Percentiles rank a stretch among this genome's conserved stretches.
Evolutionary conservation across 2,113 vertebrate species (phyloP).

Genomic region (Alexandromys fortis): DNA sequence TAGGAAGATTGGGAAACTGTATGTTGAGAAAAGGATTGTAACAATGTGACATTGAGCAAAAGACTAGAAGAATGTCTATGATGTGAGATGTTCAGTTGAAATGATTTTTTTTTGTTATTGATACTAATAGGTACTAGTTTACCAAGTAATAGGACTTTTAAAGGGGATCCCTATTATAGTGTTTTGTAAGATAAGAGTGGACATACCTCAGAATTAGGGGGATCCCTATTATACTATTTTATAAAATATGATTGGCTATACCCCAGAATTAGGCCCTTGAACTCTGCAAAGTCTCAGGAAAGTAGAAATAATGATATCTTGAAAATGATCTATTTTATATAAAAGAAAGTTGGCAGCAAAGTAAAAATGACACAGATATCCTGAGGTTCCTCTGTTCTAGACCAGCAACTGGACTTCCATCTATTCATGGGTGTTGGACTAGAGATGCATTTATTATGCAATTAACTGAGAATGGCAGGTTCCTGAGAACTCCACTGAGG

Average conservation of each 20-base stretch:
- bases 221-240: background rate
- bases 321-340: conserved; percentile 23
- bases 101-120: conserved; percentile 16
- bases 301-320: conserved; percentile 21
- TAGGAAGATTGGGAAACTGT: background rate
- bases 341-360: conserved; percentile 20
- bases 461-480: conserved; percentile 15
- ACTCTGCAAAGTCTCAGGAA: conserved; percentile 18
- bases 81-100: background rate
- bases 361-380: background rate
- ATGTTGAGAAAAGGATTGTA: background rate
- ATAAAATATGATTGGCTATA: background rate
- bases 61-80: background rate
- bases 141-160: background rate
- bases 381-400: background rate
- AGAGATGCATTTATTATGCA: conserved; percentile 45
- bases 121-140: conserved; percentile 13
- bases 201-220: background rate
- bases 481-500: conserved; percentile 34
- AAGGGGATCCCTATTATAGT: background rate
- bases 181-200: background rate
- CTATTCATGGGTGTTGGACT: conserved; percentile 8
- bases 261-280: background rate
- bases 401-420: background rate
- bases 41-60: background rate